phyloP scores from a whole-genome alignment of 1,140 invertebrate genomes.

The Pectinophora gossypiella region DNA sequence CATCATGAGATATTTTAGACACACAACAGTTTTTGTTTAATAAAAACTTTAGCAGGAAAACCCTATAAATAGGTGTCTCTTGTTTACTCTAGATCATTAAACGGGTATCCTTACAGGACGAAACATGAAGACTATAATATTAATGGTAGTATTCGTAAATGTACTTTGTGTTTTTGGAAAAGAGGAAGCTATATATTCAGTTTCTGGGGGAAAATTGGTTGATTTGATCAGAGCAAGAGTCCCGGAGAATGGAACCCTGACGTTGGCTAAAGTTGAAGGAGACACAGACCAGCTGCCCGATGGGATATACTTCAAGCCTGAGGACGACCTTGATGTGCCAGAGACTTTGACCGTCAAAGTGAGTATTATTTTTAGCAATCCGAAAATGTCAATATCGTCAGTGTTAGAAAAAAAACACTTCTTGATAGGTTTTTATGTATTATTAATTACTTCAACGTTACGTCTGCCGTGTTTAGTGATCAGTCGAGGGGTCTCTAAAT shows the following conservation, averaged over 20 bases:
- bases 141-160: neutral
- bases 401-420: no score
- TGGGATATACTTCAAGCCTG: constrained; percentile 26
- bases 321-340: constrained; percentile 16
- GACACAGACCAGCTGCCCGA: constrained; percentile 11
- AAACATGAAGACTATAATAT: constrained; percentile 1
- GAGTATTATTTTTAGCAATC: no score
- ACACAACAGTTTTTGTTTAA: neutral
- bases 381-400: no score
- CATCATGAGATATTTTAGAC: no score
- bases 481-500: no score
- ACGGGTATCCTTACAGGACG: neutral
- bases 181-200: constrained; percentile 18
- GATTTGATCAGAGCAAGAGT: constrained; percentile 19
- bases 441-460: no score
- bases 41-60: neutral
- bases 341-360: neutral
- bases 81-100: neutral
- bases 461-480: no score
- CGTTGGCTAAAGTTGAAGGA: constrained; percentile 16
- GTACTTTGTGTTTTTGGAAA: neutral
- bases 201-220: constrained; percentile 14
- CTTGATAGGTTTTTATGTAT: no score
- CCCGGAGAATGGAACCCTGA: constrained; percentile 8
- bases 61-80: constrained; percentile 1